phyloP scores from a whole-genome alignment of 1,140 invertebrate species.

The Drosophila yakuba region DNA sequence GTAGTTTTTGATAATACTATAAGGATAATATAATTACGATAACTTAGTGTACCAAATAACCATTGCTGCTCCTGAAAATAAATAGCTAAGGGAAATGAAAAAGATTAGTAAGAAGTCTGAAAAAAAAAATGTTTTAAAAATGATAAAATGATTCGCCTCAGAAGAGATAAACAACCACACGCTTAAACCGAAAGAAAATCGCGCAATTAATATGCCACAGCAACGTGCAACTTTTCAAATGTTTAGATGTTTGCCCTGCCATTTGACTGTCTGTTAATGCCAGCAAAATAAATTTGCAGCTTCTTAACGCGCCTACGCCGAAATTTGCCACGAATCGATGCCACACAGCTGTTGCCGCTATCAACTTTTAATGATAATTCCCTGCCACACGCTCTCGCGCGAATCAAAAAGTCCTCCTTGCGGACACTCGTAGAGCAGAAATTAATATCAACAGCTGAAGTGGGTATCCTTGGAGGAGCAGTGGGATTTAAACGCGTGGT shows the following conservation, averaged over 20 bases:
- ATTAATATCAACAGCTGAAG: conserved; percentile 56
- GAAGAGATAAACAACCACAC: conserved; percentile 24
- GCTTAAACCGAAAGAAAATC: conserved; percentile 1
- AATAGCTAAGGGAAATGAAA: neutral
- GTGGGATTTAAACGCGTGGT: neutral
- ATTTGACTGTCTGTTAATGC: conserved; percentile 77
- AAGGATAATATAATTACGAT: too few relatives aligned
- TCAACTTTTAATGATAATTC: conserved; percentile 81
- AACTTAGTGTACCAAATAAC: neutral
- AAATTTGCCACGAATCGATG: conserved; percentile 55
- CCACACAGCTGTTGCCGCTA: conserved; percentile 65
- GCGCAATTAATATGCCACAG: conserved; percentile 40
- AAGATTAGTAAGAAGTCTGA: conserved; percentile 1
- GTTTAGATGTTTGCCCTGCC: conserved; percentile 50
- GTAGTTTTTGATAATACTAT: too few relatives aligned
- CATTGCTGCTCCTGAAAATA: neutral
- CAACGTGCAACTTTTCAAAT: conserved; percentile 52
- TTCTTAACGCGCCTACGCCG: conserved; percentile 25
- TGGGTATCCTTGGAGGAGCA: conserved; percentile 1
- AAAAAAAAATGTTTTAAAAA: neutral
- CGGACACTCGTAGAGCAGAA: conserved; percentile 50
- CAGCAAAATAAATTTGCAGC: conserved; percentile 67
- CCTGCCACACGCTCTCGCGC: conserved; percentile 46
- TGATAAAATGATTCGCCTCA: too few relatives aligned
- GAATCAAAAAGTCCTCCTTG: conserved; percentile 33